These are phyloP conservation scores for Pseudolaguvia tuberculata DNA, from an alignment of 2,113 vertebrate species.

Conservation along the genomic window DNA sequence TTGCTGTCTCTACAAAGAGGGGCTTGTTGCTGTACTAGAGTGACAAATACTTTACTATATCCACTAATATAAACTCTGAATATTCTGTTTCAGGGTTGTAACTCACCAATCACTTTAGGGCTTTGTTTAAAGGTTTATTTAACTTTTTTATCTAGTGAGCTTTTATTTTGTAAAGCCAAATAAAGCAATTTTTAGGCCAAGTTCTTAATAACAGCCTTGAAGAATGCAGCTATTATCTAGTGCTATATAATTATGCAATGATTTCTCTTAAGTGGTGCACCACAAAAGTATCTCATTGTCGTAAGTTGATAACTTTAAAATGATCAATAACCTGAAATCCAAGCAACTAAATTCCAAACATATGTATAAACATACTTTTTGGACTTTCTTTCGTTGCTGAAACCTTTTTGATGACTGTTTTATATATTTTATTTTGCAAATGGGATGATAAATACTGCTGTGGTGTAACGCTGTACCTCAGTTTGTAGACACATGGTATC, in stretches of 20 bases:
- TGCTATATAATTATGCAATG: background rate
- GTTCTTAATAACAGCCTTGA: too few species aligned
- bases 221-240: background rate
- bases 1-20: constrained; percentile 12
- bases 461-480: background rate
- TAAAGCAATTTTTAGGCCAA: background rate
- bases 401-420: too few species aligned
- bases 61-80: too few species aligned
- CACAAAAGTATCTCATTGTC: background rate
- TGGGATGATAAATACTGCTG: background rate
- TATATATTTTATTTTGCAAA: too few species aligned
- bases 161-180: too few species aligned
- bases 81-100: too few species aligned
- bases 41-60: too few species aligned
- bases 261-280: background rate
- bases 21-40: constrained; percentile 9
- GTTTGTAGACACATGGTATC: background rate
- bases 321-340: background rate
- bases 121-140: background rate
- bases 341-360: background rate
- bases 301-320: background rate
- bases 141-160: too few species aligned
- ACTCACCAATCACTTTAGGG: background rate
- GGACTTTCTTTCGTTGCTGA: background rate
- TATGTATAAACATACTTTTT: background rate